A percentile compares a stretch with the other conserved stretches of the same genome.
Conservation (phyloP, 2,888 invertebrate species). For the Drosophila nr. perissopoda region DNA sequence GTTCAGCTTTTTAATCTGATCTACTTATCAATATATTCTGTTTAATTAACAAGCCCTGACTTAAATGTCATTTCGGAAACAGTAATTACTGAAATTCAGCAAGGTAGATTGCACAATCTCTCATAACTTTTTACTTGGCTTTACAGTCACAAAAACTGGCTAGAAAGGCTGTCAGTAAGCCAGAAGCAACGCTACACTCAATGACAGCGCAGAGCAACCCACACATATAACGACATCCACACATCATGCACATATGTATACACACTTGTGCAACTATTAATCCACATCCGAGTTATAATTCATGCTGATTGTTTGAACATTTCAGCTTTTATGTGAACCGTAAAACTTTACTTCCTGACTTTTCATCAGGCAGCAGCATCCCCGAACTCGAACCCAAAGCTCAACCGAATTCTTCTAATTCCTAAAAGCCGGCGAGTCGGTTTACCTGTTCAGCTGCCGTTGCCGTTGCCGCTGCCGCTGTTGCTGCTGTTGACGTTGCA, state of each 20-base stretch:
- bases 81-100: slow-evolving; percentile 51
- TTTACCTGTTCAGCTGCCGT: slow-evolving; percentile 42
- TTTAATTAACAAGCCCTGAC: slow-evolving; percentile 12
- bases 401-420: slow-evolving; percentile 17
- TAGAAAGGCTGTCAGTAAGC: slow-evolving; percentile 44
- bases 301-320: slow-evolving; percentile 81
- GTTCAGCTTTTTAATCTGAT: neutral
- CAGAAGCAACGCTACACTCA: slow-evolving; percentile 34
- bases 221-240: slow-evolving; percentile 17
- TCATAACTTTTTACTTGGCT: slow-evolving; percentile 43
- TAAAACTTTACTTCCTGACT: slow-evolving; percentile 81
- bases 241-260: slow-evolving; percentile 2
- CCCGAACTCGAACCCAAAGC: slow-evolving; percentile 22
- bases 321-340: slow-evolving; percentile 80
- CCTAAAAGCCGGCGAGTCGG: slow-evolving; percentile 9
- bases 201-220: slow-evolving; percentile 9
- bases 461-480: neutral
- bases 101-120: slow-evolving; percentile 26
- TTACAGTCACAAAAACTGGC: slow-evolving; percentile 39
- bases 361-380: slow-evolving; percentile 66
- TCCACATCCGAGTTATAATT: slow-evolving; percentile 81
- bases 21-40: slow-evolving; percentile 1
- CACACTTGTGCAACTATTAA: slow-evolving; percentile 72
- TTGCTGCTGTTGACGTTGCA: slow-evolving; percentile 17
- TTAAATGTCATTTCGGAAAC: slow-evolving; percentile 21